phyloP scores from a whole-genome alignment of 2,888 invertebrate species.

The Drosophila demipolita region DNA sequence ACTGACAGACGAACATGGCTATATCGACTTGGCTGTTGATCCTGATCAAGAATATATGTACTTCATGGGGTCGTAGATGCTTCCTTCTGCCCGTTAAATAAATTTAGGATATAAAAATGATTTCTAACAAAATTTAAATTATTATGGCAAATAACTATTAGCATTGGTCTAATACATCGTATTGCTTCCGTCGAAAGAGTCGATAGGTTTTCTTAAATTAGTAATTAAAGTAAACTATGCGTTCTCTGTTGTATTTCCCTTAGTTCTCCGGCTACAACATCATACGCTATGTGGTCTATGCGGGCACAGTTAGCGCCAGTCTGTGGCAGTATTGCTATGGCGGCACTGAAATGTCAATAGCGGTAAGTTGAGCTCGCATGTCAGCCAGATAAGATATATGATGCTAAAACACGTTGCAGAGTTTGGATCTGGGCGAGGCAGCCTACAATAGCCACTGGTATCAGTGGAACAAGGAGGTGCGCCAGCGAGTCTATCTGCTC shows the following conservation, averaged over 20 bases:
- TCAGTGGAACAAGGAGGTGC: constrained; percentile 57
- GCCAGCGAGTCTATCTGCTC: constrained; percentile 52
- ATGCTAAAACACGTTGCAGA: constrained; percentile 24
- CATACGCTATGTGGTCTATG: constrained; percentile 65
- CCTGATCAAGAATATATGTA: too few relatives aligned
- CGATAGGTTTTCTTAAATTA: neutral
- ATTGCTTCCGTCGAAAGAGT: neutral
- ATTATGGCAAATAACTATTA: neutral
- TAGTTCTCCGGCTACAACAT: constrained; percentile 70
- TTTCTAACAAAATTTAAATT: too few relatives aligned
- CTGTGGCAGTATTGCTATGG: constrained; percentile 67
- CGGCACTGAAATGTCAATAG: constrained; percentile 62
- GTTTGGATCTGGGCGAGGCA: constrained; percentile 59
- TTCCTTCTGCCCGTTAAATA: too few relatives aligned
- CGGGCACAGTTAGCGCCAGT: constrained; percentile 50
- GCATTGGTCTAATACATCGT: neutral
- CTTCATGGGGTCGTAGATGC: too few relatives aligned
- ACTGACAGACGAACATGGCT: too few relatives aligned
- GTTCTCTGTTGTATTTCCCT: neutral
- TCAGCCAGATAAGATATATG: neutral
- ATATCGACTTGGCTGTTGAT: too few relatives aligned
- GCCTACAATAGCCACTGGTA: constrained; percentile 70
- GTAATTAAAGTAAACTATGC: neutral
- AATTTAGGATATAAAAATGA: too few relatives aligned
- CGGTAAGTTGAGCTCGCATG: constrained; percentile 40